Conservation (phyloP, 2,797 vertebrate genomes). For the Lagothrix lagotricha region DNA sequence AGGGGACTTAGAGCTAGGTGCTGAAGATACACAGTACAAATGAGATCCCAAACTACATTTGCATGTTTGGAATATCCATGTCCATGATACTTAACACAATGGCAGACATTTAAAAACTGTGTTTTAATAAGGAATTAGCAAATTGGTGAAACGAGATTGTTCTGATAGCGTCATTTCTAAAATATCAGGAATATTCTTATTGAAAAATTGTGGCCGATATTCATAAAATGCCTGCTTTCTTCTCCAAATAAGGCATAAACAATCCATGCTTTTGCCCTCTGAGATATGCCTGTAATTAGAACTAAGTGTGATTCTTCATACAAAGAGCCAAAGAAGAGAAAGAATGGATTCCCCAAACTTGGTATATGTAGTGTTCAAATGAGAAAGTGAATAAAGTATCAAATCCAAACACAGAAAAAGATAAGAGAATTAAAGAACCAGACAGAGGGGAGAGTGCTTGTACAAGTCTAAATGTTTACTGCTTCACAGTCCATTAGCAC, state of each 20-base stretch:
- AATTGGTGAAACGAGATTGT: neutral
- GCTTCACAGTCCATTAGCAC: neutral
- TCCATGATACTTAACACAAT: slow-evolving; percentile 16
- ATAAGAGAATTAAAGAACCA: slow-evolving; percentile 15
- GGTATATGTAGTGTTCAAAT: neutral
- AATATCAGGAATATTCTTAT: slow-evolving; percentile 27
- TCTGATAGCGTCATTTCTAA: slow-evolving; percentile 46
- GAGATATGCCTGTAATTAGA: neutral
- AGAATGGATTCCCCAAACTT: slow-evolving; percentile 31
- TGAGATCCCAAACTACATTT: neutral
- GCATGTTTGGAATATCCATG: slow-evolving; percentile 26
- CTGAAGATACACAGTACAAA: slow-evolving; percentile 14
- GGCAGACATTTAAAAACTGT: slow-evolving; percentile 8
- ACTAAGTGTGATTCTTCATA: slow-evolving; percentile 28
- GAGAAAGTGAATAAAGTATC: slow-evolving; percentile 7
- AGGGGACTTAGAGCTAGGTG: neutral
- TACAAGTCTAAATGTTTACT: slow-evolving; percentile 32
- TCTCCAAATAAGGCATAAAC: neutral
- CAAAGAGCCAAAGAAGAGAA: slow-evolving; percentile 36
- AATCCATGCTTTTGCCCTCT: neutral
- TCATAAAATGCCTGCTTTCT: neutral
- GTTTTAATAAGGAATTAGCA: neutral
- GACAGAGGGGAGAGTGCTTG: neutral
- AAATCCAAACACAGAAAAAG: neutral
- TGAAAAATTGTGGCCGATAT: neutral